These are phyloP conservation scores for Colletes latitarsis DNA, from an alignment of 1,140 invertebrate genomes.

Conservation along the genomic window DNA sequence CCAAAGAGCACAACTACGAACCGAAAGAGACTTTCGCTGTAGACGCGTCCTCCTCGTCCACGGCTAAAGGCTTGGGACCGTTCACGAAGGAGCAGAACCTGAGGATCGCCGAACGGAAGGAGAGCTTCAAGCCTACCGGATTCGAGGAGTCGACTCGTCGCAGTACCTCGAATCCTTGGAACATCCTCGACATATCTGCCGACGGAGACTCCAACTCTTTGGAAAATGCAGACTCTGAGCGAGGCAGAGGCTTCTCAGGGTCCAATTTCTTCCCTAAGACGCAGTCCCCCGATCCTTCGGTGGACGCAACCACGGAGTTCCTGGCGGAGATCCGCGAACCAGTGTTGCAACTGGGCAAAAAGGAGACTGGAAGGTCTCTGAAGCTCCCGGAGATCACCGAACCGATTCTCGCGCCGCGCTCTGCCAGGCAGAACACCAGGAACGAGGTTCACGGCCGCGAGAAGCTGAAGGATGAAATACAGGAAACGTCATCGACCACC, in stretches of 20 bases:
- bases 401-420: slow-evolving; percentile 85
- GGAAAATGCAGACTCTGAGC: slow-evolving; percentile 67
- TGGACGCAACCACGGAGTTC: slow-evolving; percentile 54
- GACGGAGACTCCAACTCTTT: slow-evolving; percentile 75
- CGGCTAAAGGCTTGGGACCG: slow-evolving; percentile 72
- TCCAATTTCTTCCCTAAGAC: slow-evolving; percentile 36
- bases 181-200: slow-evolving; percentile 69
- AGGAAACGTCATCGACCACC: slow-evolving; percentile 68
- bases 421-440: slow-evolving; percentile 72
- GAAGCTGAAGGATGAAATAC: slow-evolving; percentile 65
- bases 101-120: slow-evolving; percentile 15
- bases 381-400: slow-evolving; percentile 86
- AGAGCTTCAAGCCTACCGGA: slow-evolving; percentile 10
- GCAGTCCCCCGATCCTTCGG: not conserved
- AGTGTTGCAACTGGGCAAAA: slow-evolving; percentile 76
- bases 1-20: slow-evolving; percentile 75
- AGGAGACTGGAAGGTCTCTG: slow-evolving; percentile 80
- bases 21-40: slow-evolving; percentile 51
- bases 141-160: slow-evolving; percentile 34
- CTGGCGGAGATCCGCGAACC: slow-evolving; percentile 79
- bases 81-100: slow-evolving; percentile 75
- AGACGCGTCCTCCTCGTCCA: slow-evolving; percentile 39
- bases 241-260: slow-evolving; percentile 71
- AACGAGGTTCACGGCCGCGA: slow-evolving; percentile 45
- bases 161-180: slow-evolving; percentile 69